Evolutionary conservation across 2,797 vertebrate species (phyloP), one percentile per base, ranked within the genome.

Genomic region (Lutjanus campechanus): DNA sequence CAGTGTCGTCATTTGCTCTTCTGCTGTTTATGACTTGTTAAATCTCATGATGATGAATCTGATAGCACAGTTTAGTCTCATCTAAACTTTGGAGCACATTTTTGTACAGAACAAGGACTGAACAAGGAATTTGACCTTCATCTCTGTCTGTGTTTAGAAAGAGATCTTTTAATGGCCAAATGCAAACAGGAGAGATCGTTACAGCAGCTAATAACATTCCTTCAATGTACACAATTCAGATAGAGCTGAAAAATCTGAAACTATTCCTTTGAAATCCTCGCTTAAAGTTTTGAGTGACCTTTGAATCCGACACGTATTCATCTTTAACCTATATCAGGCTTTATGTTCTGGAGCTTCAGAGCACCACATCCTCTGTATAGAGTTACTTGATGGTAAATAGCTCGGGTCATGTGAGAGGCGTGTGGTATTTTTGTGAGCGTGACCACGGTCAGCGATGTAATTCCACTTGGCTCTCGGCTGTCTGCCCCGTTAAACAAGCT

Each of bases 371-470:
- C 29, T 41, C 54, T 66, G 82, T 83, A 43, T 87, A 68, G 76
- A 76, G 78, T 92, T 85, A 89, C 89, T 67, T 71, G 76, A 83
- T 81, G 76, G 40, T 72, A 88, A 88, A 93, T 89, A 87, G 83
- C 68, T 84, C 44, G 9, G 72, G 87, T 90, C 84, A 91, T 70
- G 56, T 55, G 90, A 91, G 87, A 74, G 13, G 66, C 5, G 19
- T 43, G 62, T 51, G 83, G 72, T 88, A 90, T 91, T 90, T 90
- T 74, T 81, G 77, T 80, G 67, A 74, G 85, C 50, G 71, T 55
- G 79, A 85, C 69, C 41, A 47, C 25, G 25, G 59, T 82, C 73
- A 17, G 7, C 41, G 67, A 58, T 72, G 50, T 82, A 84, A 88
- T 80, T 85, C 86, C 79, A 63, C 79, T 81, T 83, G 77, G 76